Evolutionary conservation across 2,797 vertebrate species (phyloP).

Genomic region (Rallus crepitans): DNA sequence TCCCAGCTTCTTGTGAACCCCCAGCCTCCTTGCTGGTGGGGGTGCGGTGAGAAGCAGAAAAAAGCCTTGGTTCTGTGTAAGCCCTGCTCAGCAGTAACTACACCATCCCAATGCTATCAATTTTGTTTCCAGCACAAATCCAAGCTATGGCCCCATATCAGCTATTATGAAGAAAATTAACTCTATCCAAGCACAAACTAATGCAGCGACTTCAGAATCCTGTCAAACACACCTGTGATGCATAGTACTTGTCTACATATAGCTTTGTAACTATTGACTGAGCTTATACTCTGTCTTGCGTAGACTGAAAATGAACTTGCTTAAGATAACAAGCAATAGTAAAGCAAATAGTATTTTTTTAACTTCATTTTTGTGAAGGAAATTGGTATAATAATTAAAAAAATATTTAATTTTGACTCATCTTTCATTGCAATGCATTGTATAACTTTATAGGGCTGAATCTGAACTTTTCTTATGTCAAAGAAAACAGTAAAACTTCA

Average conservation of each 20-base stretch:
- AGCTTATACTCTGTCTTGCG: neutral
- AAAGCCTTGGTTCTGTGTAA: neutral
- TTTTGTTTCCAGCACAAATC: neutral
- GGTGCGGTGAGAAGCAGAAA: neutral
- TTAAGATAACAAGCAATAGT: neutral
- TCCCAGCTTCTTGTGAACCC: neutral
- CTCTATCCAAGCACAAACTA: neutral
- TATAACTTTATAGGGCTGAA: neutral
- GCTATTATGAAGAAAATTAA: neutral
- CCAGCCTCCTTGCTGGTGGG: accelerated
- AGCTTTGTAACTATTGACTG: neutral
- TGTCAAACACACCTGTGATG: neutral
- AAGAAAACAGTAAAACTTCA: neutral
- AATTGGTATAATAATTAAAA: neutral
- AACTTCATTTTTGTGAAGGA: neutral
- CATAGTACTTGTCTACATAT: neutral
- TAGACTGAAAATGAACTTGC: neutral
- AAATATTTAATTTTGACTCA: neutral
- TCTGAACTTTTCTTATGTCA: neutral
- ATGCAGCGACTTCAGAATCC: neutral
- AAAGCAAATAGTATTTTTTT: neutral
- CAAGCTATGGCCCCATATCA: neutral
- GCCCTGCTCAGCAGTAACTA: neutral
- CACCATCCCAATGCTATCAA: neutral
- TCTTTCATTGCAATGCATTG: neutral